Evolutionary conservation across 2,113 vertebrate genomes (phyloP).

Genomic region (Rhinichthys klamathensis): DNA sequence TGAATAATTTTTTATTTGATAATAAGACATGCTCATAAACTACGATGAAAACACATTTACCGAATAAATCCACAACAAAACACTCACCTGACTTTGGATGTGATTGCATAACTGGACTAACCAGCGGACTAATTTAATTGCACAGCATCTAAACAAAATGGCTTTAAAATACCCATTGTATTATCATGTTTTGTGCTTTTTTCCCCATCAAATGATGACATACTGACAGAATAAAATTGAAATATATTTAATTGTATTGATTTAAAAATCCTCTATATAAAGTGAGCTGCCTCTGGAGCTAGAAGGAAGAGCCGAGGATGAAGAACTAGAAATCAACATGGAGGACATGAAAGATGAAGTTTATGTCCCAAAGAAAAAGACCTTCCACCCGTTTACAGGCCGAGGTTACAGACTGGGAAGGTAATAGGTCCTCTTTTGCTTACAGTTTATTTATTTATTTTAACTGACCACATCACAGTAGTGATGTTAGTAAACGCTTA

Average conservation of each 20-base stretch:
- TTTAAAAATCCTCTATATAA: constrained; percentile 39
- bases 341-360: constrained; percentile 90
- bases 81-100: too few relatives aligned
- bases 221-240: neutral
- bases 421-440: constrained; percentile 62
- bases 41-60: too few relatives aligned
- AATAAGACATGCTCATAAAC: too few relatives aligned
- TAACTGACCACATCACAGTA: neutral
- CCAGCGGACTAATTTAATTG: too few relatives aligned
- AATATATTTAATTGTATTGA: neutral
- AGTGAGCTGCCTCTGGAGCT: constrained; percentile 91
- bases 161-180: neutral
- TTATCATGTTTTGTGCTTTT: neutral
- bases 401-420: constrained; percentile 92
- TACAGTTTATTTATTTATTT: too few relatives aligned
- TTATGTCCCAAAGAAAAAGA: constrained; percentile 82
- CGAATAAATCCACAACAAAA: too few relatives aligned
- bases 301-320: constrained; percentile 82
- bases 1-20: too few relatives aligned
- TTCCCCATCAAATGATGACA: neutral
- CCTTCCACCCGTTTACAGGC: constrained; percentile 91
- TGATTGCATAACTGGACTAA: too few relatives aligned
- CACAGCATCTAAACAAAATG: too few relatives aligned
- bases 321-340: constrained; percentile 91
- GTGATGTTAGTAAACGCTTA: neutral